Conservation (phyloP, 2,888 invertebrate genomes). For the Lochmaea crataegi region DNA sequence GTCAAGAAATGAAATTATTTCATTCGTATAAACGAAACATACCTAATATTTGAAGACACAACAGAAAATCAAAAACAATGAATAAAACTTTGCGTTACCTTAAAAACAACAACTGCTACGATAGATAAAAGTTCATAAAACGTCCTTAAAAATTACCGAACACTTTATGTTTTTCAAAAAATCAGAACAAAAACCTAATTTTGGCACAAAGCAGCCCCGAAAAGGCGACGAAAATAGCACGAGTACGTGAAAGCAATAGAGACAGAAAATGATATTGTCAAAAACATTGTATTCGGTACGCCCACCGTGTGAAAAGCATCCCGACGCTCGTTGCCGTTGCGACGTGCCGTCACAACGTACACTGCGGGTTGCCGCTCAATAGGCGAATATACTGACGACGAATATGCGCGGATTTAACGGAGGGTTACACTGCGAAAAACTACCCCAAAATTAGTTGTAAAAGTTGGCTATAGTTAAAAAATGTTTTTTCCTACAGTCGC, state of each 20-base stretch:
- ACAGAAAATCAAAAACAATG: conserved; percentile 39
- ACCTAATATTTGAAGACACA: background rate
- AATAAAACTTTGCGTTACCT: conserved; percentile 21
- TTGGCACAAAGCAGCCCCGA: conserved; percentile 53
- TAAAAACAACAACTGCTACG: background rate
- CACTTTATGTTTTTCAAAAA: conserved; percentile 26
- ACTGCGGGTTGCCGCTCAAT: conserved; percentile 58
- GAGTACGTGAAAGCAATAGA: conserved; percentile 44
- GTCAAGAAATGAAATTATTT: too few species aligned
- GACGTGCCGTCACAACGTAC: conserved; percentile 51
- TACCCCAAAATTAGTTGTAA: background rate
- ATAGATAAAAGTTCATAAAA: conserved; percentile 18
- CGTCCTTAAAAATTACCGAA: conserved; percentile 13
- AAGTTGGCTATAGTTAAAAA: too few species aligned
- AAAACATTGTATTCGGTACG: conserved; percentile 55
- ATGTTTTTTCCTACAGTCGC: too few species aligned
- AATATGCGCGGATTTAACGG: conserved; percentile 47
- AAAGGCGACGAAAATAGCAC: conserved; percentile 44
- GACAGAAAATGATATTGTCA: conserved; percentile 55
- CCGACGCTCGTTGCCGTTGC: conserved; percentile 44
- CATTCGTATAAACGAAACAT: too few species aligned
- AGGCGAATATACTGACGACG: conserved; percentile 45
- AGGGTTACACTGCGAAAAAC: conserved; percentile 21
- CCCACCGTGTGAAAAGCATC: conserved; percentile 51
- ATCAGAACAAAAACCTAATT: conserved; percentile 42